Base-by-base conservation (phyloP, 2,888 invertebrate species). In the Allygus modestus region DNA sequence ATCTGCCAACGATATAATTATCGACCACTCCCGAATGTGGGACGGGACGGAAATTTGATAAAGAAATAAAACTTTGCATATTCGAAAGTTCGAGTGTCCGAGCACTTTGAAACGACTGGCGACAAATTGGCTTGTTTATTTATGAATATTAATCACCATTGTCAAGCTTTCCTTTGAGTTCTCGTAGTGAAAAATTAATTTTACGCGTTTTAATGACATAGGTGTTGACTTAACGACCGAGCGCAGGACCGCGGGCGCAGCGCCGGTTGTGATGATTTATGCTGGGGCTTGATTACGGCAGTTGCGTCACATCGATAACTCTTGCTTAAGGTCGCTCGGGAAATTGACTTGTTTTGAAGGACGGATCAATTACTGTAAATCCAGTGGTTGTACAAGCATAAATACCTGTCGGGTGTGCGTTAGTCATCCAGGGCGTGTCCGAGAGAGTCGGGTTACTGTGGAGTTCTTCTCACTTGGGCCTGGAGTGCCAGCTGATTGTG, bases 321-420 rank as follows among this genome's bases (percentile, higher is more conserved):
- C 69, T 69, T n/a, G 69, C 37, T 69, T 41, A 41, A 73, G 73
- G 73, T 41, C 73, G 33, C 20, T 20, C 73, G 33, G 73, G 33
- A 33, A 73, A 73, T 73, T 73, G 73, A 73, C 73, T 73, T 73
- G 73, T 73, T 73, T 37, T 73, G 73, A 73, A 73, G 73, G 73
- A 20, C 73, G 41, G 33, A 73, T 41, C 73, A 41, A 73, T 73
- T 73, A 73, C 41, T 73, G 73, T 37, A 41, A 73, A 41, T 69
- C 33, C 28, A 2, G 61, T 61, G 61, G 28, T 23, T 61, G 46
- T 17, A n/a, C n/a, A n/a, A 23, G 54, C 65, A 28, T 65, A 31
- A 31, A 26, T 65, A 65, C 65, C 65, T 65, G 65, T 28, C 31
- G 4, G 4, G 58, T 11, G 65, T 46, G 12, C 46, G 46, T 46